Base-by-base conservation (phyloP, 2,888 invertebrate genomes). In the Drosophila niveifrons region DNA sequence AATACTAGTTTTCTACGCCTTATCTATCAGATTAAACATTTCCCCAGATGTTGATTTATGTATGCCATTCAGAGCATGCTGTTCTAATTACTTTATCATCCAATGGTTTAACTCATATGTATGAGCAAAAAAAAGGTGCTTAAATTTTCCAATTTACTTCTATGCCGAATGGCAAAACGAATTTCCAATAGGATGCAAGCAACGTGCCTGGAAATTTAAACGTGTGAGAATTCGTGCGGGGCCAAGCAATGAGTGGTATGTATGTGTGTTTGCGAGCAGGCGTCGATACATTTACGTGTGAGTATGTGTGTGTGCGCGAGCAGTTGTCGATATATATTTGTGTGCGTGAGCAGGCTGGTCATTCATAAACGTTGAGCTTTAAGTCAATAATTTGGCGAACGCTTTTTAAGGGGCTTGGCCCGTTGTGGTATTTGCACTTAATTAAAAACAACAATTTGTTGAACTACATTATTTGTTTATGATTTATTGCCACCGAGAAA, bases 161-260 rank as follows among this genome's bases (percentile, higher is more conserved):
- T 29, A 71, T 58, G 65, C 72, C 84, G 66, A 31, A 31, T 29
- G 39, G 36, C 72, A 72, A 69, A 66, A 68, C 75, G 72, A 82
- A 79, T 71, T 83, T 87, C 85, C 82, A 74, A 87, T 87, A 82
- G 74, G 66, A 72, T 65, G 76, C 79, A 76, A 36, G 47, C 85
- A 84, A 83, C 83, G 83, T 83, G 83, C 71, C 72, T 83, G 70
- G 83, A 83, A 83, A 82, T 53, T 63, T 64, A 87, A 87, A 62
- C 72, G 68, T 68, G 65, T 62, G 62, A 53, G 67, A 66, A 55
- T 55, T 52, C 48, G 41, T 70, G 52, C 39, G 51, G 48, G 23
- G 23, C 15, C 6, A 34, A 43, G n/a, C 11, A 15, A 43, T 31
- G 29, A 3, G 31, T 36, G 34, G 31, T 36, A 28, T 23, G 17